These are phyloP conservation scores for Spea bombifrons DNA, from an alignment of 2,113 vertebrate genomes.

Conservation along the genomic window DNA sequence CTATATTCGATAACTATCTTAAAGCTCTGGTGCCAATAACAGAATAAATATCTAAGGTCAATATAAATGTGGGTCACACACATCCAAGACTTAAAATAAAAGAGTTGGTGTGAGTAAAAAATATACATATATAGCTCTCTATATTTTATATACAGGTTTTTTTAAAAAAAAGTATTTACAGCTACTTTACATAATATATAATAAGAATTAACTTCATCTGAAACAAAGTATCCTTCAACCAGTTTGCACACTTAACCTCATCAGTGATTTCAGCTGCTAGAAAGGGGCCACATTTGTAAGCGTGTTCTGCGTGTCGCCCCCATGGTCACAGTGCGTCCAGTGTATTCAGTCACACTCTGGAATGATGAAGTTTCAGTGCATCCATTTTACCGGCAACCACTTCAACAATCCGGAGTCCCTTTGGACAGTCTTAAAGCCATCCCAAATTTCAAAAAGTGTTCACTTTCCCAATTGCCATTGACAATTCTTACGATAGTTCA, in stretches of 20 bases:
- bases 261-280: neutral
- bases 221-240: conserved; percentile 55
- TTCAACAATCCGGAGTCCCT: conserved; percentile 33
- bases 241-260: conserved; percentile 47
- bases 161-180: conserved; percentile 40
- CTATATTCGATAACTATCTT: conserved; percentile 12
- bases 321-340: conserved; percentile 48
- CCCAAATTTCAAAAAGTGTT: conserved; percentile 1
- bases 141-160: conserved; percentile 28
- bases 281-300: neutral
- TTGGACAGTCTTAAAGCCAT: conserved; percentile 22
- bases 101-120: conserved; percentile 41
- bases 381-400: conserved; percentile 7
- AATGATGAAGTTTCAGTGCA: neutral
- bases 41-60: conserved; percentile 36
- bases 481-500: neutral
- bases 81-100: conserved; percentile 56
- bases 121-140: conserved; percentile 33
- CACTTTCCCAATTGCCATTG: neutral
- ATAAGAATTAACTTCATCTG: conserved; percentile 54
- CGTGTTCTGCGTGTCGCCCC: conserved; percentile 40
- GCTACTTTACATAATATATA: conserved; percentile 55
- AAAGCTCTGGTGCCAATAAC: conserved; percentile 30
- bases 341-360: conserved; percentile 17
- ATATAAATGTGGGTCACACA: conserved; percentile 47